phyloP scores from a whole-genome alignment of 2,888 invertebrate species.

The Limnephilus marmoratus region DNA sequence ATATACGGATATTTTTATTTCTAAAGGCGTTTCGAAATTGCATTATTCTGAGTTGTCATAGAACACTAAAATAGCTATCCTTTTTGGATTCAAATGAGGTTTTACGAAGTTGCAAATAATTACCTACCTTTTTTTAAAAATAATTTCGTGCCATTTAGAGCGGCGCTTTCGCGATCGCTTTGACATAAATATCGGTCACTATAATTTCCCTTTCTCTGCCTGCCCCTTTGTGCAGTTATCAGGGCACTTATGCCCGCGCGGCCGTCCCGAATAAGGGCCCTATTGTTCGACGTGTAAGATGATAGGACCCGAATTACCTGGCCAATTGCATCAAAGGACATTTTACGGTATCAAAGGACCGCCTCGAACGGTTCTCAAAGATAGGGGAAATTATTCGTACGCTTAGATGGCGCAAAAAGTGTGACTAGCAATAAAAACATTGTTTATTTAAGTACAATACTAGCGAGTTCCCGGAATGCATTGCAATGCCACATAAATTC shows the following conservation, averaged over 20 bases:
- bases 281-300: slow-evolving; percentile 50
- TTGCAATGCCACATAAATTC: no score
- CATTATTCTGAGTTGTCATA: no score
- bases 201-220: neutral
- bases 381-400: neutral
- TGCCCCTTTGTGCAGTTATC: slow-evolving; percentile 3
- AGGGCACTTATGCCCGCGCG: slow-evolving; percentile 30
- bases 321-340: slow-evolving; percentile 56
- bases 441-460: neutral
- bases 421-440: neutral
- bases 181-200: slow-evolving; percentile 17
- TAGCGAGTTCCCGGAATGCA: no score
- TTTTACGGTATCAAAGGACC: slow-evolving; percentile 17
- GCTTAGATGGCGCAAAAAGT: neutral
- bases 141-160: neutral
- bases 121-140: neutral
- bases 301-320: slow-evolving; percentile 57
- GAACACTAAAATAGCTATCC: no score
- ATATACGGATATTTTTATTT: no score
- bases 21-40: no score
- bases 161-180: slow-evolving; percentile 11
- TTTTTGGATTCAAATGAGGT: no score
- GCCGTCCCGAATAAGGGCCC: neutral
- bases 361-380: neutral
- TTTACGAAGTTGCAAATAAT: neutral